phyloP scores from a whole-genome alignment of 1,140 invertebrate genomes.

The Bombus confusus region DNA sequence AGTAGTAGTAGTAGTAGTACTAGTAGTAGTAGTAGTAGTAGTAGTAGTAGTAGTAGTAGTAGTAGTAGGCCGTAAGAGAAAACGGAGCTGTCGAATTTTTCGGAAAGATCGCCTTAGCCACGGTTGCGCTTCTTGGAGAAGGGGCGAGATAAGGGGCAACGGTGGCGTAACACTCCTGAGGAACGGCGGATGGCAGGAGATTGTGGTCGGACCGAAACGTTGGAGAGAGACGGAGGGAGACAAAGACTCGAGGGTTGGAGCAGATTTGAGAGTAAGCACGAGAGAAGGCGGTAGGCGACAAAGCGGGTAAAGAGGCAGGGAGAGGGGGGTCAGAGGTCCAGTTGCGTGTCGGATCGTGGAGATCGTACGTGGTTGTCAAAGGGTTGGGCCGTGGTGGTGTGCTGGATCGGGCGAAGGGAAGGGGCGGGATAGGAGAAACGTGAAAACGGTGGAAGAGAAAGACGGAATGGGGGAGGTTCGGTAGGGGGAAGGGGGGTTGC shows the following conservation, averaged over 20 bases:
- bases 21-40: neutral
- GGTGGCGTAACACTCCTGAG: neutral
- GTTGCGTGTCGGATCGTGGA: slow-evolving; percentile 44
- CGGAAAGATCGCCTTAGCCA: slow-evolving; percentile 45
- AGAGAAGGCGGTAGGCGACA: slow-evolving; percentile 56
- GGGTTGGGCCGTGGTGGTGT: neutral
- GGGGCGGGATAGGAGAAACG: slow-evolving; percentile 52
- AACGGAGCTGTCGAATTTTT: slow-evolving; percentile 42
- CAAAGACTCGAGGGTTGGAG: neutral
- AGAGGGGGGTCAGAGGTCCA: slow-evolving; percentile 61
- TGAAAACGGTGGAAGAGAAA: slow-evolving; percentile 54
- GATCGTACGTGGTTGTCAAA: slow-evolving; percentile 3
- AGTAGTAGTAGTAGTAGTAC: neutral
- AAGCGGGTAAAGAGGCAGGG: slow-evolving; percentile 58
- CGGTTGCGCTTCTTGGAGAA: slow-evolving; percentile 27
- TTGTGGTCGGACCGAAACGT: neutral
- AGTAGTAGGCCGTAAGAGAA: slow-evolving; percentile 19
- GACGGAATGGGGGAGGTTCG: slow-evolving; percentile 40
- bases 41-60: neutral
- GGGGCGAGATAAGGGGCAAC: slow-evolving; percentile 12
- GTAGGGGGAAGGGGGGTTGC: slow-evolving; percentile 67
- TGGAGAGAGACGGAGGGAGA: neutral
- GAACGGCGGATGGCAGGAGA: neutral
- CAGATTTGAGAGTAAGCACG: slow-evolving; percentile 45
- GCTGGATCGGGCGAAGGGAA: slow-evolving; percentile 30